phyloP scores from a whole-genome alignment of 1,140 invertebrate genomes.

The Scaptomyza graminum region DNA sequence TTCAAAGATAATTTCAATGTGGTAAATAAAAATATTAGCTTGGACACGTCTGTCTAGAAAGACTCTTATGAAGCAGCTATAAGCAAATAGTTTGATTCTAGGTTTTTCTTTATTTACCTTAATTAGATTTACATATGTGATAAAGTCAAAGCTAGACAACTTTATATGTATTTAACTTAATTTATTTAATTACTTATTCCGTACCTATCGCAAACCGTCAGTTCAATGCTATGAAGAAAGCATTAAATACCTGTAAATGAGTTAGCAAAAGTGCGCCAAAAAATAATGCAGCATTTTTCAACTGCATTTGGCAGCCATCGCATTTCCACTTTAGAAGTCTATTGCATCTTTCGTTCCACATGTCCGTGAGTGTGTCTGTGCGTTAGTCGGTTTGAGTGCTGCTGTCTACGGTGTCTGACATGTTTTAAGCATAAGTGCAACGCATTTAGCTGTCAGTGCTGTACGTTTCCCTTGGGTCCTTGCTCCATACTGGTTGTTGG shows the following conservation, averaged over 20 bases:
- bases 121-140: too few species aligned
- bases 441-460: conserved; percentile 79
- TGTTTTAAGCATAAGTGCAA: conserved; percentile 83
- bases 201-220: not conserved
- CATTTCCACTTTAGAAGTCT: conserved; percentile 4
- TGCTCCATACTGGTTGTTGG: conserved; percentile 10
- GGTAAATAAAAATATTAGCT: too few species aligned
- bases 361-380: conserved; percentile 15
- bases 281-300: conserved; percentile 46
- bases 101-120: too few species aligned
- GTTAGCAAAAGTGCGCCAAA: conserved; percentile 13
- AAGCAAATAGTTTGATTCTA: too few species aligned
- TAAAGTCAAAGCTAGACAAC: too few species aligned
- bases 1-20: too few species aligned
- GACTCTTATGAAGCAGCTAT: too few species aligned
- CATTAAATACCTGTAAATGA: conserved; percentile 13
- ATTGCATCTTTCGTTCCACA: conserved; percentile 9
- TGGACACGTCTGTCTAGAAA: too few species aligned
- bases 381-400: conserved; percentile 65
- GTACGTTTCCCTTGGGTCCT: conserved; percentile 15
- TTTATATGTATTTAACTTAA: too few species aligned
- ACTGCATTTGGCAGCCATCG: conserved; percentile 17
- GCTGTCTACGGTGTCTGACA: conserved; percentile 75
- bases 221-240: not conserved
- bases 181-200: conserved; percentile 23